Percentiles rank a stretch among this genome's conserved stretches.
Evolutionary conservation across 2,113 vertebrate genomes (phyloP).

Genomic region (Parus major): DNA sequence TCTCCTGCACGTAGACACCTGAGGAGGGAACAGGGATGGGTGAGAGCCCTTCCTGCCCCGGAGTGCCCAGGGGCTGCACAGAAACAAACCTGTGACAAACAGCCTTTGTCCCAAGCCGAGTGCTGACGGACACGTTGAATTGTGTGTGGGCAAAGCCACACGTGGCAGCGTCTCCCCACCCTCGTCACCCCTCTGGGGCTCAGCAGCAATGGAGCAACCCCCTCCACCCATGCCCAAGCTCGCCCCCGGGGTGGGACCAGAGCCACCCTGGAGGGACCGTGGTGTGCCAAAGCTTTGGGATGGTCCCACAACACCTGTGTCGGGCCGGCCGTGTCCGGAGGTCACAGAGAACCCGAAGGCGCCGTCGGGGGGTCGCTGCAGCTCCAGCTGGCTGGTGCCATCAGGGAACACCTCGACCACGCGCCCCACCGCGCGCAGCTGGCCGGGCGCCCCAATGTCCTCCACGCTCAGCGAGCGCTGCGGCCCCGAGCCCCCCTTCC

Average conservation of each 20-base stretch:
- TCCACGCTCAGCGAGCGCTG: slow-evolving; percentile 80
- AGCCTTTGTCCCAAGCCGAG: background rate
- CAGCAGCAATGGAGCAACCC: background rate
- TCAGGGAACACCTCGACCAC: slow-evolving; percentile 87
- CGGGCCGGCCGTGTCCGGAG: slow-evolving; percentile 86
- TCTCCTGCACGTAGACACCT: slow-evolving; percentile 93
- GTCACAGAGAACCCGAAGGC: slow-evolving; percentile 89
- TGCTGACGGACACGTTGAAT: fast-evolving
- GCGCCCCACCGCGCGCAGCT: slow-evolving; percentile 76
- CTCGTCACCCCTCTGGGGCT: background rate
- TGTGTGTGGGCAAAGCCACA: fast-evolving
- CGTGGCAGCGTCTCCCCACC: fast-evolving
- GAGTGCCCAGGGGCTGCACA: background rate
- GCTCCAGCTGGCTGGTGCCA: slow-evolving; percentile 86
- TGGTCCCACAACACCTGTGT: slow-evolving; percentile 77
- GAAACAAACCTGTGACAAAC: background rate
- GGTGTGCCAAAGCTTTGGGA: background rate
- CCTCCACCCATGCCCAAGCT: fast-evolving
- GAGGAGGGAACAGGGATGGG: fast-evolving
- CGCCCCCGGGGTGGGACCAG: fast-evolving
- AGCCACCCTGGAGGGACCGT: fast-evolving
- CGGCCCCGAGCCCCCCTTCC: background rate
- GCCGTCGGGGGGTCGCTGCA: slow-evolving; percentile 79
- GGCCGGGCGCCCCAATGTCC: slow-evolving; percentile 76
- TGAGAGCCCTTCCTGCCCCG: background rate